These are phyloP conservation scores for Plutomurus gul DNA, from an alignment of 1,140 invertebrate genomes.

Conservation along the genomic window DNA sequence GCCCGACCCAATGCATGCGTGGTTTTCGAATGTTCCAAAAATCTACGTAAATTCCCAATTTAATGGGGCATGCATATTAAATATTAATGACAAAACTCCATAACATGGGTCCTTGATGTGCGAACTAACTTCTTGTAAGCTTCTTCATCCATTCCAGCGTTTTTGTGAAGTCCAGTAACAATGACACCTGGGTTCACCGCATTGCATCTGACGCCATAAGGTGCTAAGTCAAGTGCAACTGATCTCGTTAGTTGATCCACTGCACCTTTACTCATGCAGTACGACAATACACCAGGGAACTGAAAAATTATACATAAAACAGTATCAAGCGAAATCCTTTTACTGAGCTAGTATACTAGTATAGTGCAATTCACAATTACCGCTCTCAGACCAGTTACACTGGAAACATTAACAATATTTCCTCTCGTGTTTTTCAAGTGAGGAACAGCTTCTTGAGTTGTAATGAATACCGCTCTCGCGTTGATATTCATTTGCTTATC, in stretches of 20 bases:
- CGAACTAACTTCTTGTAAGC: constrained; percentile 63
- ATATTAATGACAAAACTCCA: background rate
- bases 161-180: constrained; percentile 67
- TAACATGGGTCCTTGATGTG: background rate
- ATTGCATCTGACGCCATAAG: constrained; percentile 67
- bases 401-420: constrained; percentile 65
- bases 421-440: constrained; percentile 61
- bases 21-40: constrained; percentile 61
- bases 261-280: constrained; percentile 64
- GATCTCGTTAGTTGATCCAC: constrained; percentile 71
- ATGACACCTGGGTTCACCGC: constrained; percentile 67
- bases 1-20: constrained; percentile 63
- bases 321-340: background rate
- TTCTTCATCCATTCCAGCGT: constrained; percentile 67
- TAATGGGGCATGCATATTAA: background rate
- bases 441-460: constrained; percentile 61
- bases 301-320: background rate
- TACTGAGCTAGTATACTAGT: background rate
- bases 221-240: constrained; percentile 63
- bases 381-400: constrained; percentile 65
- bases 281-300: constrained; percentile 47
- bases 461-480: constrained; percentile 55
- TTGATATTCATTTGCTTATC: constrained; percentile 64
- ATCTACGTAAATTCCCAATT: constrained; percentile 53
- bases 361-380: background rate